These are phyloP conservation scores for Hippotragus niger DNA, from an alignment of 2,113 vertebrate species.

Conservation along the genomic window DNA sequence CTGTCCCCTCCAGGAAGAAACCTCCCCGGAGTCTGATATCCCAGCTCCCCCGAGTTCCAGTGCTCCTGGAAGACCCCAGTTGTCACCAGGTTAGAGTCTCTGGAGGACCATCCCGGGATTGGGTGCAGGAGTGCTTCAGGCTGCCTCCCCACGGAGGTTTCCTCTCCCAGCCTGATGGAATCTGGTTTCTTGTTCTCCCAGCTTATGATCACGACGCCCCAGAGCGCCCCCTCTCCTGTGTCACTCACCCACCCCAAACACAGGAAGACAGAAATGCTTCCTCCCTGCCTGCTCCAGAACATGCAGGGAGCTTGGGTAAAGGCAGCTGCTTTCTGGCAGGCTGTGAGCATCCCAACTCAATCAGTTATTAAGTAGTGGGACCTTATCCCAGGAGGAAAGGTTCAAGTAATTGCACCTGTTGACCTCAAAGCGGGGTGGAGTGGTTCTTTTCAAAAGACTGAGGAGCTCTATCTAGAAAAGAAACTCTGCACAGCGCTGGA, in stretches of 20 bases:
- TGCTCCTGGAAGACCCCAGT: slow-evolving; percentile 79
- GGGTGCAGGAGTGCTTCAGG: neutral
- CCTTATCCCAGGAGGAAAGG: neutral
- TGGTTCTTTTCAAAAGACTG: neutral
- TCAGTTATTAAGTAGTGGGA: neutral
- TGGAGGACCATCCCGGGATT: fast-evolving
- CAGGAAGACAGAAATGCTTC: fast-evolving
- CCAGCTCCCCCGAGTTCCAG: slow-evolving; percentile 76
- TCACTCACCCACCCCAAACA: no score
- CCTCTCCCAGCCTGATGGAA: neutral
- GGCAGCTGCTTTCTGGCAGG: neutral
- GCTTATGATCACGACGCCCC: neutral
- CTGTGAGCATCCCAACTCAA: fast-evolving
- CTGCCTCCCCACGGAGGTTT: neutral
- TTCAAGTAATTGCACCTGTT: neutral
- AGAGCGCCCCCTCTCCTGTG: neutral
- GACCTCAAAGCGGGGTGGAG: neutral
- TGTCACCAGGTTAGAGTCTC: slow-evolving; percentile 74
- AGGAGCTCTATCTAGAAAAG: neutral
- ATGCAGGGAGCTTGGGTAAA: neutral
- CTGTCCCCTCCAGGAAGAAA: slow-evolving; percentile 72
- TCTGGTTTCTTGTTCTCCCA: neutral
- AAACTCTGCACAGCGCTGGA: neutral
- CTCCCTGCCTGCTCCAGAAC: neutral
- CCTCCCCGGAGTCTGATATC: slow-evolving; percentile 46